Conservation (phyloP, 2,888 invertebrate genomes). For the Lottia gigantea region DNA sequence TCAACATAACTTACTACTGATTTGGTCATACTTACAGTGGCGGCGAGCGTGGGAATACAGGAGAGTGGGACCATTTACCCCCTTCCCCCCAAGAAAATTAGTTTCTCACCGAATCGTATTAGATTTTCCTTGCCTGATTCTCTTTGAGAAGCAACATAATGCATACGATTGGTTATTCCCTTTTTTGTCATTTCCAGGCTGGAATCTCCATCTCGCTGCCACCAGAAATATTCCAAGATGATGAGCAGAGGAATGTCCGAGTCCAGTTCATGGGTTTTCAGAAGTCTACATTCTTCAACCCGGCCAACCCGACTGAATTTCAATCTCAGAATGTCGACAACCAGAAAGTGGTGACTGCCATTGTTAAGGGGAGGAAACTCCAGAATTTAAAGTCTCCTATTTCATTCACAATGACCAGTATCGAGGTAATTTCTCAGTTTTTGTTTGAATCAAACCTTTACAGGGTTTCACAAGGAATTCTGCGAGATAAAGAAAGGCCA, state of each 20-base stretch:
- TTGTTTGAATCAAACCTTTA: not conserved
- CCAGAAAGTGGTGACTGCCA: slow-evolving; percentile 53
- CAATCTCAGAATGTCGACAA: slow-evolving; percentile 36
- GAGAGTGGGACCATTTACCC: too few species aligned
- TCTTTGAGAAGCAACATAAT: too few species aligned
- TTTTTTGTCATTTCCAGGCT: slow-evolving; percentile 31
- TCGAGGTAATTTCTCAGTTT: slow-evolving; percentile 37
- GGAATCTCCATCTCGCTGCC: slow-evolving; percentile 44
- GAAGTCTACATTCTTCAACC: slow-evolving; percentile 51
- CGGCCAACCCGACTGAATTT: slow-evolving; percentile 30
- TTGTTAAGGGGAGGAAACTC: slow-evolving; percentile 41
- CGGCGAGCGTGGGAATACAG: too few species aligned
- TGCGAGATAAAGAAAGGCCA: too few species aligned
- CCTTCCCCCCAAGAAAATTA: too few species aligned
- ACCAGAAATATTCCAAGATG: slow-evolving; percentile 33
- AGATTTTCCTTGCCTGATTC: too few species aligned
- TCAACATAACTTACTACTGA: too few species aligned
- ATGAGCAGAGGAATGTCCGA: slow-evolving; percentile 27
- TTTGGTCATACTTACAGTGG: too few species aligned
- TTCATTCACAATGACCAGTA: slow-evolving; percentile 43
- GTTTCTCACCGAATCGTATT: too few species aligned
- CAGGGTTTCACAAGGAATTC: too few species aligned
- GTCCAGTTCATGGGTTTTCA: slow-evolving; percentile 46
- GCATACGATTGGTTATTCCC: not conserved
- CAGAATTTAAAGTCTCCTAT: slow-evolving; percentile 47